These are phyloP conservation scores for Strigops habroptila DNA, from an alignment of 2,113 vertebrate genomes.

Conservation along the genomic window DNA sequence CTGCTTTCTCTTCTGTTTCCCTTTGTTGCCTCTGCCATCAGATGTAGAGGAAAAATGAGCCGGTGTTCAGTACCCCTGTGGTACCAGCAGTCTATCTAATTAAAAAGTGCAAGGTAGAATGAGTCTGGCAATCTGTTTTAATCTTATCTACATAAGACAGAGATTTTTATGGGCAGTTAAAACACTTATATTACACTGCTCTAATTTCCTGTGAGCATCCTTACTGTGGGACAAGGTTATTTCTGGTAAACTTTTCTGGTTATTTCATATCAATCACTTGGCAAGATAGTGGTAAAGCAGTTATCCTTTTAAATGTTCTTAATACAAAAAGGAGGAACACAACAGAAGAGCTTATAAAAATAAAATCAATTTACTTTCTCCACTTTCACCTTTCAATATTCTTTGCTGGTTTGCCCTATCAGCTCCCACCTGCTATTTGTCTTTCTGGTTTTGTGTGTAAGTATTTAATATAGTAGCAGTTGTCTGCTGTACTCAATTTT, in stretches of 20 bases:
- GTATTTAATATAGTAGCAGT: not conserved
- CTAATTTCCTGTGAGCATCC: not conserved
- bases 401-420: not conserved
- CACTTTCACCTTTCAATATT: not conserved
- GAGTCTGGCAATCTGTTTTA: constrained; percentile 36
- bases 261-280: not conserved
- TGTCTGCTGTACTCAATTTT: not conserved
- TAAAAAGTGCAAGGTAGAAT: constrained; percentile 52
- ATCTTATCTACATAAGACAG: not conserved
- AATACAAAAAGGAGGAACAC: not conserved
- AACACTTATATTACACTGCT: not conserved
- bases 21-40: not conserved
- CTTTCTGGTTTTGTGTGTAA: not conserved
- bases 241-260: not conserved
- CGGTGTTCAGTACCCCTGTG: not conserved
- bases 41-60: not conserved
- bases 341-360: not conserved
- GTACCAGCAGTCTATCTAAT: constrained; percentile 38
- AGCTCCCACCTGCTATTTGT: not conserved
- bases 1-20: not conserved
- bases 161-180: constrained; percentile 1
- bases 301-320: not conserved
- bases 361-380: not conserved
- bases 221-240: not conserved
- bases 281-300: not conserved